Conservation (phyloP, 2,888 invertebrate genomes). For the Noctua pronuba region DNA sequence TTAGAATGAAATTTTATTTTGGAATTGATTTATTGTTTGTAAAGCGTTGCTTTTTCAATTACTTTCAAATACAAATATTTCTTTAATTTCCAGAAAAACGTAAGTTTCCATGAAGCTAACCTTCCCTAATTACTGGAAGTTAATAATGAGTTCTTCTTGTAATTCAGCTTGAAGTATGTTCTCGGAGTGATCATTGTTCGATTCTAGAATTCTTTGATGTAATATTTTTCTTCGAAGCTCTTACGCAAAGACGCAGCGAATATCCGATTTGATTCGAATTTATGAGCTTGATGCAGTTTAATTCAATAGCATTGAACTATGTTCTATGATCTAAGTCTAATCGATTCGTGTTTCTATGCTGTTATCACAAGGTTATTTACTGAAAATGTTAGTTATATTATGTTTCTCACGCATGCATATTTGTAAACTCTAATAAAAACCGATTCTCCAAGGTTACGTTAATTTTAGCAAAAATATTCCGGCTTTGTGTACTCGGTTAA, state of each 20-base stretch:
- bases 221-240: constrained; percentile 5
- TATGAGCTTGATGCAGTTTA: constrained; percentile 7
- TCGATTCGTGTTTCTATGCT: constrained; percentile 36
- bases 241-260: neutral
- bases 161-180: neutral
- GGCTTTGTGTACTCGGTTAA: neutral
- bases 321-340: constrained; percentile 9
- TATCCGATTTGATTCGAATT: constrained; percentile 14
- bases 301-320: constrained; percentile 28
- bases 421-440: constrained; percentile 4
- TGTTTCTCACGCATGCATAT: constrained; percentile 18
- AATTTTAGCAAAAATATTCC: neutral
- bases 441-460: constrained; percentile 7
- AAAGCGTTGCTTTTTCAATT: constrained; percentile 9
- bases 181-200: neutral
- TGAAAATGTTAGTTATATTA: constrained; percentile 21
- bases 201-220: neutral
- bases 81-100: neutral
- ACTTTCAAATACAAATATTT: neutral
- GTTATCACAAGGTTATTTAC: constrained; percentile 28
- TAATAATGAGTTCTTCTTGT: neutral
- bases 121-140: neutral
- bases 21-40: neutral
- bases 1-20: neutral
- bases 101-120: neutral